Percentiles rank a stretch among this genome's conserved stretches.
phyloP scores from a whole-genome alignment of 2,797 vertebrate species.

The Enteromius radiatus region DNA sequence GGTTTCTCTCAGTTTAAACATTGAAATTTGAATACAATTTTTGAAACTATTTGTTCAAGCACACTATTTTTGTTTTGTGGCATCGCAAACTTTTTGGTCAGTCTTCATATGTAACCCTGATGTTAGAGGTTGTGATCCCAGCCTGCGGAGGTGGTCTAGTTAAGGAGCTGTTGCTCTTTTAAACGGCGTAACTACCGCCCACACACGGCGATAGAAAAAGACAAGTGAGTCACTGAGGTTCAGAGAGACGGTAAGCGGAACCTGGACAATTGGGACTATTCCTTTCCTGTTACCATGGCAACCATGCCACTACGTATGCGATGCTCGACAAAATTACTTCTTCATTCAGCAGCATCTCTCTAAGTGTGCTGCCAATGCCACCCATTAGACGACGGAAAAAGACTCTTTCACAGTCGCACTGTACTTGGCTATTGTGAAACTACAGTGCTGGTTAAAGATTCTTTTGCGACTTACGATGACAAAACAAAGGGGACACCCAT shows the following conservation, averaged over 20 bases:
- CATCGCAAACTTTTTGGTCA: too few species aligned
- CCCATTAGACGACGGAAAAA: neutral
- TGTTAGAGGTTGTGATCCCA: constrained; percentile 1
- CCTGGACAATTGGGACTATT: constrained; percentile 51
- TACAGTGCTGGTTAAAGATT: neutral
- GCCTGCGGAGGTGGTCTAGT: constrained; percentile 8
- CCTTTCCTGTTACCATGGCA: constrained; percentile 49
- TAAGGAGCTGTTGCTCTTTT: constrained; percentile 28
- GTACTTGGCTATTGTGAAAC: neutral
- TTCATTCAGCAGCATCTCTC: constrained; percentile 29
- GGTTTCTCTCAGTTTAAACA: neutral
- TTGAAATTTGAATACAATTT: neutral
- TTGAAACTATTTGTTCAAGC: neutral
- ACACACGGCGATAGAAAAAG: constrained; percentile 28
- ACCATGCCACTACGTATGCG: constrained; percentile 44
- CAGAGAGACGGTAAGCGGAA: constrained; percentile 40
- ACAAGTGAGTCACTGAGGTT: constrained; percentile 37
- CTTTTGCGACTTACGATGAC: neutral
- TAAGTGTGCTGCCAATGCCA: neutral
- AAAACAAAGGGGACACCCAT: neutral
- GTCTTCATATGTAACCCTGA: constrained; percentile 5
- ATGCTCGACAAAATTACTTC: constrained; percentile 40
- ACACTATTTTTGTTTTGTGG: neutral
- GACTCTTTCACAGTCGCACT: neutral
- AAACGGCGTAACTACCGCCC: constrained; percentile 28